Base-by-base conservation (phyloP, 2,113 vertebrate genomes). In the Taxidea taxus region DNA sequence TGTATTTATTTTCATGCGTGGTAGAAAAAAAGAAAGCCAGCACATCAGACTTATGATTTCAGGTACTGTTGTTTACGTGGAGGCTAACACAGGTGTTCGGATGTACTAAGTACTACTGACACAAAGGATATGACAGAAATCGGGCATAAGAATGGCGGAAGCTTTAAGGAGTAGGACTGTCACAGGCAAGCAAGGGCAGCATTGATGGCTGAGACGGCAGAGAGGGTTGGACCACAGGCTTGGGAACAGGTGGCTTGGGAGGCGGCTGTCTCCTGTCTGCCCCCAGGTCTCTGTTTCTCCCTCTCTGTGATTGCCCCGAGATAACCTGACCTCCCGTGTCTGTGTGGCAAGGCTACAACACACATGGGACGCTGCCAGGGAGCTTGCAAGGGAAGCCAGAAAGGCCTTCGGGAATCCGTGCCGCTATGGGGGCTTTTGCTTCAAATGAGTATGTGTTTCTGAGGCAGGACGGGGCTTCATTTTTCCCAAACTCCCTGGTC, bases 361-460 rank as follows among this genome's bases (percentile, higher is more conserved):
- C 0, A 1, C 20, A 2, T 3, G 66, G 85, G 93, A 58, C 95
- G 95, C 64, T 81, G 47, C 2, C 78, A 34, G 87, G 84, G 25
- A 56, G 16, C 29, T n/a, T 72, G 7, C 47, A 31, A 68, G 10
- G 62, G 80, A 97, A 68, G 86, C 9, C 66, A 58, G 37, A 51
- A 66, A 82, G 2, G 25, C 20, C 66, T 81, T 34, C 12, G 0
- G 54, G 90, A 95, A 91, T 91, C 94, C 39, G 68, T 44, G 1
- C 39, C 66, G 80, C 62, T 42, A 1, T 27, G 4, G 3, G 44
- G 8, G 42, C 39, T n/a, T 95, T 94, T 93, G 2, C 82, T 97
- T 97, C 85, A 4, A 82, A 97, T 78, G 68, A 58, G 14, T 18
- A 47, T 4, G 2, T 84, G 54, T 93, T 94, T 70, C 75, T 82